Base-by-base conservation (phyloP, 2,113 vertebrate genomes). In the Rhizomys pruinosus region DNA sequence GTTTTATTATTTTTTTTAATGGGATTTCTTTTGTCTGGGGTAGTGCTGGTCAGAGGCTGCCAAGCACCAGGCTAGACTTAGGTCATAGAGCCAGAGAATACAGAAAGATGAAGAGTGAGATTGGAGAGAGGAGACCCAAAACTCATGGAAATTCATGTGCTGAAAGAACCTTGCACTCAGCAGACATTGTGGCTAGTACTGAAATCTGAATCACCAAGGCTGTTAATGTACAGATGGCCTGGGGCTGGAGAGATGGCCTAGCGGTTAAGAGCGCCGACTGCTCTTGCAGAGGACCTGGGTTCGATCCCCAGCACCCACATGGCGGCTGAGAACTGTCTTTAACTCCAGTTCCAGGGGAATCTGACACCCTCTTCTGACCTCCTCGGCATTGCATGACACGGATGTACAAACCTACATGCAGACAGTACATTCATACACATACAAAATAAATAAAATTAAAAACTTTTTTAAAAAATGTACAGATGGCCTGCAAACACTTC, bases 1-100 rank as follows among this genome's bases (percentile, higher is more conserved):
- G 16, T n/a, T n/a, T n/a, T n/a, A n/a, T n/a, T 71, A 72, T 73
- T 92, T 81, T 73, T 78, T 87, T 19, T 84, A 87, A 78, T 39
- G 9, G 29, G 15, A 37, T 63, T 84, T 2, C 73, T 95, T 94
- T 88, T 66, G 77, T 15, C 42, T 88, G 87, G 59, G 9, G 8
- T 82, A 9, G 32, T 27, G 1, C 39, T 79, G 44, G 25, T 9
- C 27, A 1, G 47, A 72, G 37, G 13, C 44, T 29, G 42, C 15
- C 22, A 20, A 72, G 64, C 84, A 23, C 7, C 37, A 55, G 55
- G 47, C 47, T 80, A 37, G 66, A 55, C 17, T n/a, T 47, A 23
- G 37, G 71, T 23, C 11, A 2, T 55, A 89, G 80, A 86, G 42
- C 57, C 52, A 42, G 68, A 32, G 61, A 63, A 20, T 57, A 1